phyloP scores from a whole-genome alignment of 2,888 invertebrate species.

The Branchipolynoe longqiensis region DNA sequence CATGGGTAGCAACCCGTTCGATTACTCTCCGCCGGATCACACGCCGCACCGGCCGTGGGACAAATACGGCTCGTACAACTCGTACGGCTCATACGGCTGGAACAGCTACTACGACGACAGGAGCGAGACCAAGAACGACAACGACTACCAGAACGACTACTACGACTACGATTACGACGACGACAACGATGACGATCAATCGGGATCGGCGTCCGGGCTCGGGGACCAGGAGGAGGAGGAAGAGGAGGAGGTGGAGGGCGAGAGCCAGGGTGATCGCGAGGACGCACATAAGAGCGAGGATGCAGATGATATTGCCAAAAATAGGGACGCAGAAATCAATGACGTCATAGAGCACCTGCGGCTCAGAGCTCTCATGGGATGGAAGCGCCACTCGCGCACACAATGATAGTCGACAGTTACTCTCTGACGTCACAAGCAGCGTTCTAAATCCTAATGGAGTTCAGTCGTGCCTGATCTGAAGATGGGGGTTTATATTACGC shows the following conservation, averaged over 20 bases:
- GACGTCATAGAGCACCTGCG: too few species aligned
- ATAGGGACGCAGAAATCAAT: too few species aligned
- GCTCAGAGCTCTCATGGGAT: too few species aligned
- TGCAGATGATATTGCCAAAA: background rate
- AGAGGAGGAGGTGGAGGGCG: background rate
- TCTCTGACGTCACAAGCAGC: too few species aligned
- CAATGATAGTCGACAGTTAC: too few species aligned
- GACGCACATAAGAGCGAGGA: too few species aligned
- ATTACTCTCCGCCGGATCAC: background rate
- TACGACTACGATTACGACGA: constrained; percentile 1
- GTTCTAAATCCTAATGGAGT: too few species aligned
- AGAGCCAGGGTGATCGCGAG: too few species aligned
- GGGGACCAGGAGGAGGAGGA: background rate
- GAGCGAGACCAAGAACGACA: background rate
- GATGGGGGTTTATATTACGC: too few species aligned
- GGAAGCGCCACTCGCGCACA: too few species aligned
- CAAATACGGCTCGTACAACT: background rate
- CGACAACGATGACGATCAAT: constrained; percentile 14
- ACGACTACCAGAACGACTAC: background rate
- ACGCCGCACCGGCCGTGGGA: background rate
- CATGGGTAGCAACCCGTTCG: background rate
- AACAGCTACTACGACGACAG: background rate
- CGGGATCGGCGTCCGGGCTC: background rate
- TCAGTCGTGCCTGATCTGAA: too few species aligned
- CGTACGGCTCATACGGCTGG: constrained; percentile 20